Conservation (phyloP, 2,113 vertebrate genomes). For the Hemibates koningsi region DNA sequence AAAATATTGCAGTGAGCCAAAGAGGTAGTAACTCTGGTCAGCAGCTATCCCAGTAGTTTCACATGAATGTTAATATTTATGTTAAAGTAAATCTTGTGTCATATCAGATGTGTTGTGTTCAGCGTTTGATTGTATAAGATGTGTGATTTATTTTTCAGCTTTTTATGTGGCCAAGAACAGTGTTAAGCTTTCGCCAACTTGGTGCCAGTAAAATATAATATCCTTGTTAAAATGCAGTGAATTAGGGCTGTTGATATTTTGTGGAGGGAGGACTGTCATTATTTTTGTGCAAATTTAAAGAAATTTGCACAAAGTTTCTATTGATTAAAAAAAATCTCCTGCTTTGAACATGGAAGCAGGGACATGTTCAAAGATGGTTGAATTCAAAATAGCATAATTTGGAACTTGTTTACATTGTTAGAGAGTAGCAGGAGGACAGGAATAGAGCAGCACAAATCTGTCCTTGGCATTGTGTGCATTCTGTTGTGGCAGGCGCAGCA, state of each 20-base stretch:
- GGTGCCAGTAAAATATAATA: neutral
- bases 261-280: neutral
- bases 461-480: slow-evolving; percentile 14
- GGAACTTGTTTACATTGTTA: neutral
- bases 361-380: neutral
- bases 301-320: neutral
- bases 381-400: neutral
- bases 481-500: neutral
- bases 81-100: neutral
- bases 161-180: neutral
- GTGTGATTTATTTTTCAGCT: neutral
- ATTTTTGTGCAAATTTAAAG: neutral
- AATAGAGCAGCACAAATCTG: slow-evolving; percentile 26
- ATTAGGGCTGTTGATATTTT: neutral
- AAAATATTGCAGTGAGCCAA: neutral
- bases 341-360: neutral
- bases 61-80: neutral
- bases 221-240: neutral
- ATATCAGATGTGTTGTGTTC: neutral
- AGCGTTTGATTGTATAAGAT: neutral
- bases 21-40: neutral
- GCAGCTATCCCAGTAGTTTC: neutral
- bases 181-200: neutral
- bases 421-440: neutral
- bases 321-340: neutral